Conservation (phyloP, 2,113 vertebrate species). For the Laterallus jamaicensis region DNA sequence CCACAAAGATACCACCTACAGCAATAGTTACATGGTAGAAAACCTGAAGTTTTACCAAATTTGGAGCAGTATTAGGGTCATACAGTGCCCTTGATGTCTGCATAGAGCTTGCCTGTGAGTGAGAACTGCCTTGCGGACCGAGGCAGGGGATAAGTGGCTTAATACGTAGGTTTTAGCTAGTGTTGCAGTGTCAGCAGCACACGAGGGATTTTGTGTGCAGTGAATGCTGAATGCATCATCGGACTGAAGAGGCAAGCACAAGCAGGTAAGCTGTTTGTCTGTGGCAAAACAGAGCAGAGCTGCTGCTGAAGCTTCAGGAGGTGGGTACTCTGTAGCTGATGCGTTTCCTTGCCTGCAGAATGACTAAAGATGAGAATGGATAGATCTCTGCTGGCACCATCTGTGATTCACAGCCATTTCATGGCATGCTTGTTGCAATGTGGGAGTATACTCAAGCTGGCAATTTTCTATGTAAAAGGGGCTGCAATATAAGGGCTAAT, state of each 20-base stretch:
- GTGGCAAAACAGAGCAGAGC: background rate
- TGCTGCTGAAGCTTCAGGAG: background rate
- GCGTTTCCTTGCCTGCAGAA: constrained; percentile 43
- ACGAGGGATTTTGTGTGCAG: background rate
- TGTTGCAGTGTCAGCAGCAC: background rate
- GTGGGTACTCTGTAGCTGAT: background rate
- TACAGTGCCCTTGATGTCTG: background rate
- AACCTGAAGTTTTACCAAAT: background rate
- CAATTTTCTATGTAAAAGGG: background rate
- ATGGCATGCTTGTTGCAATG: constrained; percentile 13
- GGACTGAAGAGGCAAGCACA: background rate
- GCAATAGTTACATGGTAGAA: background rate
- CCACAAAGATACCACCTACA: background rate
- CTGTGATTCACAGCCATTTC: constrained; percentile 63
- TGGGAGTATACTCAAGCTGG: constrained; percentile 60
- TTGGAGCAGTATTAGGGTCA: background rate
- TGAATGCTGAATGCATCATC: background rate
- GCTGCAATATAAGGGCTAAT: constrained; percentile 2
- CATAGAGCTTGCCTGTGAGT: background rate
- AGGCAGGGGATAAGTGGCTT: background rate
- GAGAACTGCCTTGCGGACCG: background rate
- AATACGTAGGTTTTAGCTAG: background rate
- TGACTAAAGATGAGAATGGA: constrained; percentile 50
- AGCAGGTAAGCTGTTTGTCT: background rate
- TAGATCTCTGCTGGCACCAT: constrained; percentile 52